phyloP scores from a whole-genome alignment of 1,140 invertebrate species.

The Campoletis sonorensis region DNA sequence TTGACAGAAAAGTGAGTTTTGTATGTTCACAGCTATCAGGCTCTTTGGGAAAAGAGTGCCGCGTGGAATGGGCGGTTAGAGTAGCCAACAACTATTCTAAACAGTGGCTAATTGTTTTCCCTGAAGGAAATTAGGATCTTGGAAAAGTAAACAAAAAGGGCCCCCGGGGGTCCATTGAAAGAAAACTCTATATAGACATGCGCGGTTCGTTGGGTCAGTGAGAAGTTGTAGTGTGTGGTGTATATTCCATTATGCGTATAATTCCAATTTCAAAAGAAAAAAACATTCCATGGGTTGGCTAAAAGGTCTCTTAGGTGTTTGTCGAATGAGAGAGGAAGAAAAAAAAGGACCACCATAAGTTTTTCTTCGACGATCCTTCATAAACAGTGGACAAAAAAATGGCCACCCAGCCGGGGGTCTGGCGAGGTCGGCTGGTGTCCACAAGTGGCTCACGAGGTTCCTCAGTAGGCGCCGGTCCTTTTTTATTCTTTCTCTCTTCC shows the following conservation, averaged over 20 bases:
- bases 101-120: constrained; percentile 59
- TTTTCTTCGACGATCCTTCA: background rate
- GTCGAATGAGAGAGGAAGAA: background rate
- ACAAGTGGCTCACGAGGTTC: constrained; percentile 40
- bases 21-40: no score
- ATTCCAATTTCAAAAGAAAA: constrained; percentile 47
- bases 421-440: constrained; percentile 36
- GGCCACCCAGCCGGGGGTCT: constrained; percentile 40
- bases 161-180: constrained; percentile 51
- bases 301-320: constrained; percentile 11
- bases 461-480: constrained; percentile 30
- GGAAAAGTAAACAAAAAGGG: constrained; percentile 48
- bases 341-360: background rate
- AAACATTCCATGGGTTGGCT: constrained; percentile 27
- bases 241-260: constrained; percentile 31
- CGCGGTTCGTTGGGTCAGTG: background rate
- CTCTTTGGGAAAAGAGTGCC: no score
- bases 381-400: constrained; percentile 33
- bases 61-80: no score
- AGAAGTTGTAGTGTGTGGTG: background rate
- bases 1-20: no score
- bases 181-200: background rate
- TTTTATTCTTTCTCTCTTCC: constrained; percentile 23
- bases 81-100: constrained; percentile 22
- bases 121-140: constrained; percentile 56